Evolutionary conservation across 2,888 invertebrate species (phyloP).

Genomic region (Luperina testacea): DNA sequence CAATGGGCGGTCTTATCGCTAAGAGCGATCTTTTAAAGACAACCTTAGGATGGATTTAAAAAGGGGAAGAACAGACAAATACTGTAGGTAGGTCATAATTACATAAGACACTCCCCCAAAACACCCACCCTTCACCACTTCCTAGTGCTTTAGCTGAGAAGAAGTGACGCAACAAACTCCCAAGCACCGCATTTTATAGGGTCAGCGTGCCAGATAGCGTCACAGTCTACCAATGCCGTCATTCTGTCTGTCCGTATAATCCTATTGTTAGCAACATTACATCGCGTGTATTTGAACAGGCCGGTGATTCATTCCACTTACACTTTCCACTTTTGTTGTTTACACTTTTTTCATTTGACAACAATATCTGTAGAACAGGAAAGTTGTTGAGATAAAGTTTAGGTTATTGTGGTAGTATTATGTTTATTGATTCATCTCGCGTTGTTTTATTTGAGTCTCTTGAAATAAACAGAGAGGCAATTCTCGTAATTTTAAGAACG

Average conservation of each 20-base stretch:
- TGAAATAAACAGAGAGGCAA: neutral
- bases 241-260: constrained; percentile 30
- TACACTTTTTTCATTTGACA: constrained; percentile 33
- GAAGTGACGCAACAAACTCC: neutral
- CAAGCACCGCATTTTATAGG: neutral
- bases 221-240: constrained; percentile 37
- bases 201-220: constrained; percentile 8
- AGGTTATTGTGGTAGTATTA: neutral
- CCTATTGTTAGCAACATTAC: constrained; percentile 48
- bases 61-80: no score
- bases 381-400: neutral
- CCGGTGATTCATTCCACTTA: constrained; percentile 45
- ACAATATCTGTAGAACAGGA: constrained; percentile 2
- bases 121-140: neutral
- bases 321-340: constrained; percentile 43
- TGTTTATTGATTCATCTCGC: neutral
- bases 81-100: no score
- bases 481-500: neutral
- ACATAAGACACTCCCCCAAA: neutral
- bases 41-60: no score
- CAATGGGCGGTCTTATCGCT: no score
- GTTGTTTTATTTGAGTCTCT: neutral
- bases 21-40: no score
- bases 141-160: neutral
- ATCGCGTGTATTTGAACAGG: constrained; percentile 43